Base-by-base conservation (phyloP, 2,888 invertebrate species). In the Hyalella azteca region DNA sequence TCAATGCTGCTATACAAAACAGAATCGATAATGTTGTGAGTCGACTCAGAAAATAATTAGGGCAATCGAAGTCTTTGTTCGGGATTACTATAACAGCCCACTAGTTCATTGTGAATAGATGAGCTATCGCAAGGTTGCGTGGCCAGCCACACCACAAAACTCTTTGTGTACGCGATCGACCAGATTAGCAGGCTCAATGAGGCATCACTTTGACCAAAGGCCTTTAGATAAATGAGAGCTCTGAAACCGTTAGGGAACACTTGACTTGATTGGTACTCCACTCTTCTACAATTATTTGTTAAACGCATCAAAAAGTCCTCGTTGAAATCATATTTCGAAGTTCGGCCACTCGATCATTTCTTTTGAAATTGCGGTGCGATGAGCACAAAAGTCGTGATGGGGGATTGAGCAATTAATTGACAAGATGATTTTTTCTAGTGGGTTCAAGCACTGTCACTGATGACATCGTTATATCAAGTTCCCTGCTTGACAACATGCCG, bases 41-140 rank as follows among this genome's bases (percentile, higher is more conserved):
- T 32, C 13, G 66, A 66, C 66, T 66, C 66, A 22, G 19, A 36
- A 66, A 66, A 66, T 66, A 66, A 66, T 66, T 66, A 66, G 66
- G 66, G 29, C 66, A 66, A 66, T 66, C 66, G 66, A 66, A 66
- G 66, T 36, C 66, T 66, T 66, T 66, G 66, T 66, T 36, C 66
- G 36, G 66, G 36, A 13, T 36, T 36, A 66, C 66, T 36, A 66
- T 66, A 66, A 66, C 19, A 39, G 66, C 66, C 66, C 32, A 66
- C 66, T 66, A 9, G 9, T 36, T 4, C 36, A 66, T 66, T 66
- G 66, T 66, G 36, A 32, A 36, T 7, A 36, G 66, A 66, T 66
- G 66, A 66, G 66, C 66, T 66, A 66, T 66, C 32, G 39, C 66
- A 36, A 36, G 32, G 32, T 66, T 15, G 66, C 66, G 39, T 66